A percentile compares a stretch with the other conserved stretches of the same genome.
phyloP scores from a whole-genome alignment of 1,140 invertebrate species.

The Colletes latitarsis region DNA sequence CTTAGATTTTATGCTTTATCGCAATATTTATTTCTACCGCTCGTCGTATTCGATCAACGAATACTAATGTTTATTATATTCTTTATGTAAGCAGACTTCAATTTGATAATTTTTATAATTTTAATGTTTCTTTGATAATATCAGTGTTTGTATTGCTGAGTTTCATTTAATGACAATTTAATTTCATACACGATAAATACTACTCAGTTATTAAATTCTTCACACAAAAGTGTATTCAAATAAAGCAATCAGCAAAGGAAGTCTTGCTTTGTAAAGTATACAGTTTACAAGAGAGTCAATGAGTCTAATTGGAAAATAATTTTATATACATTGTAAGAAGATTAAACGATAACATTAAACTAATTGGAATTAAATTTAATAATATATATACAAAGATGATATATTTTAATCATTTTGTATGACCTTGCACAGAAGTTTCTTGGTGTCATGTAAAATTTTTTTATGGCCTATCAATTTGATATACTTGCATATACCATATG shows the following conservation, averaged over 20 bases:
- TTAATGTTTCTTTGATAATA: background rate
- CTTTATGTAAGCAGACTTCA: background rate
- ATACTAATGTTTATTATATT: background rate
- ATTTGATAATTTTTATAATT: background rate
- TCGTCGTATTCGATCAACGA: conserved; percentile 7
- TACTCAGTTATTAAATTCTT: background rate
- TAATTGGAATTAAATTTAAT: conserved; percentile 27
- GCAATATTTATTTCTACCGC: conserved; percentile 17
- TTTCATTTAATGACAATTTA: background rate
- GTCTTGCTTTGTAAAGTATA: background rate
- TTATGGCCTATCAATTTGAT: conserved; percentile 6
- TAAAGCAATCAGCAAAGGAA: background rate
- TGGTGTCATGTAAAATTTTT: conserved; percentile 6
- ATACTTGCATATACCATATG: background rate
- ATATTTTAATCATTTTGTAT: background rate
- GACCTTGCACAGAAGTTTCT: conserved; percentile 23
- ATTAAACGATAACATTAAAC: conserved; percentile 15
- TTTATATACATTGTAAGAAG: background rate
- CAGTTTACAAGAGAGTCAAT: conserved; percentile 8
- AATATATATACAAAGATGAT: conserved; percentile 18
- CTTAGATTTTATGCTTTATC: background rate
- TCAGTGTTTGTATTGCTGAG: background rate
- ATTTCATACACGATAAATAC: background rate
- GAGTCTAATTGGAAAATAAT: background rate
- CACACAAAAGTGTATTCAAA: background rate